Evolutionary conservation across 23 tunicate species (phyloP).

Genomic region (Ciona savignyi): DNA sequence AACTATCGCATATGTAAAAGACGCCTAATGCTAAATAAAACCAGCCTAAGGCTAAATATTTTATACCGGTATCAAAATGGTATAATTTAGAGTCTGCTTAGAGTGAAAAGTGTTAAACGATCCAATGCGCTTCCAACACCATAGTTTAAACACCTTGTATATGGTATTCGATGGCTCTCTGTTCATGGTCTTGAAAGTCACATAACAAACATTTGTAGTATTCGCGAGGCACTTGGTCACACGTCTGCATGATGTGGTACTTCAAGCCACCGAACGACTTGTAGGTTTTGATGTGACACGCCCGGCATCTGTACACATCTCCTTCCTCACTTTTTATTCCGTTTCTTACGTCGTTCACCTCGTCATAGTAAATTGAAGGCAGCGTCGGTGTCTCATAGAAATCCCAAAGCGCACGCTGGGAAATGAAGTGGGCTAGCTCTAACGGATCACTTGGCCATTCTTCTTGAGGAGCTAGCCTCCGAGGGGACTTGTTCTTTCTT

Average conservation of each 20-base stretch:
- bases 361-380: slow-evolving; percentile 7
- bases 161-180: not conserved
- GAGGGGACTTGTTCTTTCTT: not conserved
- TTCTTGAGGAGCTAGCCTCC: not conserved
- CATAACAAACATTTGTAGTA: slow-evolving; percentile 11
- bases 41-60: too few relatives aligned
- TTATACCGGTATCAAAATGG: too few relatives aligned
- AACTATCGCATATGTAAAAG: too few relatives aligned
- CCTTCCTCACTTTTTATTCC: not conserved
- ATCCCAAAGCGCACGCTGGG: not conserved
- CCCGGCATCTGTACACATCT: slow-evolving; percentile 15
- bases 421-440: not conserved
- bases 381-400: slow-evolving; percentile 15
- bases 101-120: too few relatives aligned
- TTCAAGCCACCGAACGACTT: slow-evolving; percentile 19
- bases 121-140: too few relatives aligned
- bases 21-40: too few relatives aligned
- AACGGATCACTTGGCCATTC: slow-evolving; percentile 2
- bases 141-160: too few relatives aligned
- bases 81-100: too few relatives aligned
- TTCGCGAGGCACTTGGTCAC: slow-evolving; percentile 16
- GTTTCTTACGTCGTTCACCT: slow-evolving; percentile 4
- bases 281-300: slow-evolving; percentile 27
- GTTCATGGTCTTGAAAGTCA: not conserved
- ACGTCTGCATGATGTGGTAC: slow-evolving; percentile 25